These are phyloP conservation scores for Campaea margaritaria DNA, from an alignment of 2,888 invertebrate species.

Conservation along the genomic window DNA sequence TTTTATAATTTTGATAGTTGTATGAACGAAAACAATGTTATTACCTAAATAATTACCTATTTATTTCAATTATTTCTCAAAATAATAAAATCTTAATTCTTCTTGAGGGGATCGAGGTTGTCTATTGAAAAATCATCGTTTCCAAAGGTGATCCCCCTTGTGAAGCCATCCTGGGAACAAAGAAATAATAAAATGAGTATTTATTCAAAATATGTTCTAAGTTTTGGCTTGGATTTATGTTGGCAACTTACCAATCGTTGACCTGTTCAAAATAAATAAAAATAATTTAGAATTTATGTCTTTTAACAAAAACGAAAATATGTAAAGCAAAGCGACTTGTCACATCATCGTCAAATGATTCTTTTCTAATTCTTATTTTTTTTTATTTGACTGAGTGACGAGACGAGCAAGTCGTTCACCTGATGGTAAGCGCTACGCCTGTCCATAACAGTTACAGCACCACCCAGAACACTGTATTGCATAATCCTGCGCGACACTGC, in stretches of 20 bases:
- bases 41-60: conserved; percentile 41
- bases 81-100: conserved; percentile 79
- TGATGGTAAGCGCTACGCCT: too few species aligned
- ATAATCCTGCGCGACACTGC: too few species aligned
- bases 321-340: too few species aligned
- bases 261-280: conserved; percentile 59
- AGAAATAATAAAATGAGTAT: conserved; percentile 11
- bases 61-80: conserved; percentile 35
- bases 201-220: not conserved
- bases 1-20: conserved; percentile 57
- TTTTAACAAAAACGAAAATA: conserved; percentile 2
- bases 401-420: too few species aligned
- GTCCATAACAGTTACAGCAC: too few species aligned
- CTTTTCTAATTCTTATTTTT: too few species aligned
- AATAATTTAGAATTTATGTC: conserved; percentile 26
- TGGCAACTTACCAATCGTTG: conserved; percentile 64
- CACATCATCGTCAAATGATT: too few species aligned
- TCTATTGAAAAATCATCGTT: conserved; percentile 98
- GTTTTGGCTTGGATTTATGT: not conserved
- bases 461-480: too few species aligned
- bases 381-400: too few species aligned
- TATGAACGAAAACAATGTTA: conserved; percentile 63
- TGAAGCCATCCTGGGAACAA: conserved; percentile 93
- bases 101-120: conserved; percentile 96
- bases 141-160: conserved; percentile 93